Evolutionary conservation across 1,140 invertebrate species (phyloP).

Genomic region (Agraylea sexmaculata): DNA sequence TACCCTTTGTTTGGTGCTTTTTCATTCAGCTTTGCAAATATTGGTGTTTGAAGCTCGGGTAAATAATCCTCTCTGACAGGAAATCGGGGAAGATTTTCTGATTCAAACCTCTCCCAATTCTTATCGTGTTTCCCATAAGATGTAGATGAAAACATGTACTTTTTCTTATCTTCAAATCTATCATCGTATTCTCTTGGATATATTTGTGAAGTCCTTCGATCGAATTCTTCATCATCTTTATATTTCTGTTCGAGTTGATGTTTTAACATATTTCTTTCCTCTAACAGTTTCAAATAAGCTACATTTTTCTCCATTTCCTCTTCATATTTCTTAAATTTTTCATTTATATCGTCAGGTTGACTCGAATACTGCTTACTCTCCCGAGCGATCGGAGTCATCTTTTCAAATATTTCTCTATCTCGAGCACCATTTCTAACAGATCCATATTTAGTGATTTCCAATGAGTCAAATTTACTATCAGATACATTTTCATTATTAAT

Average conservation of each 20-base stretch:
- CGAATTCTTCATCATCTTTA: conserved; percentile 12
- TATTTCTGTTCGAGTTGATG: conserved; percentile 11
- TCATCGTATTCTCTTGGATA: conserved; percentile 17
- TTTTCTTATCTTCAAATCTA: conserved; percentile 11
- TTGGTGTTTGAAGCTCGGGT: conserved; percentile 34
- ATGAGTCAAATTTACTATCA: conserved; percentile 12
- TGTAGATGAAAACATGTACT: conserved; percentile 3
- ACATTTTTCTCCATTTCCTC: conserved; percentile 18
- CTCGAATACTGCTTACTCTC: neutral
- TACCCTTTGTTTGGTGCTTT: conserved; percentile 13
- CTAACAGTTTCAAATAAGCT: conserved; percentile 18
- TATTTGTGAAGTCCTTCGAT: conserved; percentile 10
- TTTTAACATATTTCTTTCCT: conserved; percentile 13
- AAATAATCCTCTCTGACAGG: conserved; percentile 34
- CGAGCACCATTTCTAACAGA: conserved; percentile 29
- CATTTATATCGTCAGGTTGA: neutral
- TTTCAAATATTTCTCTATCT: conserved; percentile 12
- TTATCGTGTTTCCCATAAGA: conserved; percentile 18
- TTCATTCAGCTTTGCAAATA: conserved; percentile 35
- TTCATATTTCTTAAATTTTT: conserved; percentile 13
- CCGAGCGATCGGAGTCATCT: neutral
- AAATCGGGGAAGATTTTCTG: conserved; percentile 18
- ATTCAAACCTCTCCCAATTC: conserved; percentile 20
- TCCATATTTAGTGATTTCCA: conserved; percentile 26
- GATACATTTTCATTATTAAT: conserved; percentile 10